These are phyloP conservation scores for Sphaerodactylus townsendi DNA, from an alignment of 2,113 vertebrate genomes.

Conservation along the genomic window DNA sequence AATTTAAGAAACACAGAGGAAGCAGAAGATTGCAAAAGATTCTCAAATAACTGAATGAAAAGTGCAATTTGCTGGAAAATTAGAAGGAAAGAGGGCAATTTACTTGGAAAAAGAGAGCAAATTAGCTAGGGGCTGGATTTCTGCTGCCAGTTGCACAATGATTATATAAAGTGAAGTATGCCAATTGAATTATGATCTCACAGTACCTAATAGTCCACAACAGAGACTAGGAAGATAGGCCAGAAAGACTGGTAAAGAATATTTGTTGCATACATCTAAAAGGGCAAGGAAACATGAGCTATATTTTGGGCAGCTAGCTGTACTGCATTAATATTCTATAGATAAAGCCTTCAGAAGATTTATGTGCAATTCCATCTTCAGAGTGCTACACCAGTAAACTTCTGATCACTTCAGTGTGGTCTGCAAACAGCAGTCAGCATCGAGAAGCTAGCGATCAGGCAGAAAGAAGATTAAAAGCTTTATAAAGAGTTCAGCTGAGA, in stretches of 20 bases:
- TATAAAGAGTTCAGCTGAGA: background rate
- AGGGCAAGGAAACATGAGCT: background rate
- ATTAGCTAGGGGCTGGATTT: background rate
- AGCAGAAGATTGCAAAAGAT: background rate
- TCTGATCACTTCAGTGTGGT: background rate
- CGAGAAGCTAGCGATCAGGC: background rate
- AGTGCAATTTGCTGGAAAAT: background rate
- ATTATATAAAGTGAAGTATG: background rate
- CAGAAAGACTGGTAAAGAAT: background rate
- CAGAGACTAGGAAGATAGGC: background rate
- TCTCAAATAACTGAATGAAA: background rate
- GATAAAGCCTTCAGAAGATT: slow-evolving; percentile 1
- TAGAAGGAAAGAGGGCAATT: background rate
- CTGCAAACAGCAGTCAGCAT: background rate
- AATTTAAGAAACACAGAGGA: background rate
- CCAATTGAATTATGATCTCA: background rate
- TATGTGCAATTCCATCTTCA: background rate
- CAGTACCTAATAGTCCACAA: background rate
- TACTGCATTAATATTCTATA: background rate
- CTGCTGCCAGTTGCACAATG: background rate
- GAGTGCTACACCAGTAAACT: background rate
- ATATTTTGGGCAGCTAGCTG: background rate
- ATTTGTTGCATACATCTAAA: background rate
- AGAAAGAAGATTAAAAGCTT: slow-evolving; percentile 7
- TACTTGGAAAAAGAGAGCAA: background rate